A percentile compares a stretch with the other conserved stretches of the same genome.
Evolutionary conservation across 2,797 vertebrate species (phyloP).

Genomic region (Triplophysa bombifrons): DNA sequence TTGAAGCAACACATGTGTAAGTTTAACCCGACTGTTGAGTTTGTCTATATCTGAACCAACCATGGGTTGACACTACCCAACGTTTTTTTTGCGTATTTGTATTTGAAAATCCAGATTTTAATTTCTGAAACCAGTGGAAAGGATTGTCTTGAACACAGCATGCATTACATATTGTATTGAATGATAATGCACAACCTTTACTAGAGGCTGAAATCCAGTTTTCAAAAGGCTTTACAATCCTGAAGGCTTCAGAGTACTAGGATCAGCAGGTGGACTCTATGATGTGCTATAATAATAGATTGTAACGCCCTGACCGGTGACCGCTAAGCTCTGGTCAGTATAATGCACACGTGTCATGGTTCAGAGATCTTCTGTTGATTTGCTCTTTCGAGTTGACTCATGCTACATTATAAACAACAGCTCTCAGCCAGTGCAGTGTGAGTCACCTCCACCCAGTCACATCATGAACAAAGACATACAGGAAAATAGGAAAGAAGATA

Average conservation of each 20-base stretch:
- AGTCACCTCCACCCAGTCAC: constrained; percentile 8
- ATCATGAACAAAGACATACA: constrained; percentile 2
- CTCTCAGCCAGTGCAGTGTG: constrained; percentile 3
- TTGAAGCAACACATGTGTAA: too few species aligned
- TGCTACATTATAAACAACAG: constrained; percentile 37
- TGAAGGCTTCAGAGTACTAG: constrained; percentile 20
- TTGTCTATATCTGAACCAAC: too few species aligned
- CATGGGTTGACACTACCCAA: too few species aligned
- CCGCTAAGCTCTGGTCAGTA: constrained; percentile 37
- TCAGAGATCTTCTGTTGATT: constrained; percentile 28
- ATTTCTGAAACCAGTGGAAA: not conserved
- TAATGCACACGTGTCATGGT: constrained; percentile 22
- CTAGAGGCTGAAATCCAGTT: constrained; percentile 17
- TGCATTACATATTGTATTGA: not conserved
- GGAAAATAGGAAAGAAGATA: constrained; percentile 9
- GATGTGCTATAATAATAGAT: constrained; percentile 42
- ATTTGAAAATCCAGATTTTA: not conserved
- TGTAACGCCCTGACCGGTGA: constrained; percentile 12
- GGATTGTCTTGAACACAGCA: constrained; percentile 5
- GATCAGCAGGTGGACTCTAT: constrained; percentile 32
- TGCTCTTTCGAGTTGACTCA: constrained; percentile 21
- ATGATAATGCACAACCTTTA: constrained; percentile 24
- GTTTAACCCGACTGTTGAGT: too few species aligned
- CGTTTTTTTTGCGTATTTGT: too few species aligned
- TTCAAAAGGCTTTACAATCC: constrained; percentile 18